Base-by-base conservation (phyloP, 2,797 vertebrate genomes). In the Halcyon smyrnensis region DNA sequence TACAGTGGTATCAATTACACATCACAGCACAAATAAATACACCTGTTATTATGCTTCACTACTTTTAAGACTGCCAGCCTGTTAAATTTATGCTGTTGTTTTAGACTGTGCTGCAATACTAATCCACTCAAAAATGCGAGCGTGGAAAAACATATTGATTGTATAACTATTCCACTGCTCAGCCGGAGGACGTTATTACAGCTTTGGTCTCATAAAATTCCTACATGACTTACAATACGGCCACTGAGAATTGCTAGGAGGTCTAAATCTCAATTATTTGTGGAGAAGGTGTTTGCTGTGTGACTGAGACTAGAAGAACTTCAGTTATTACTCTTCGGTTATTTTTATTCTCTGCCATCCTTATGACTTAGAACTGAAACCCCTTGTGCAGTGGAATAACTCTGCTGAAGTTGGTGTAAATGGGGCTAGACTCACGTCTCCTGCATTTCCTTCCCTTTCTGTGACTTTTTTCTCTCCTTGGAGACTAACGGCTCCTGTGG, bases 11-110 rank as follows among this genome's bases (percentile, higher is more conserved):
- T 54, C 46, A 11, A 87, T 81, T 94, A 69, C n/a, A 70, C 59
- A 80, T 78, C 87, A 23, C 94, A 94, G 84, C 77, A 87, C 75
- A 79, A 71, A 82, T 91, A 87, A 93, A 88, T 68, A 81, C 43
- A 87, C 41, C 34, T 25, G n/a, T 77, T 95, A 56, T 50, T 85
- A 27, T n/a, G 74, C 50, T 92, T 88, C 57, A 79, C 27, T 92
- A 46, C 86, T 94, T 91, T 85, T 63, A 95, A 94, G 89, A 79
- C 86, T 95, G 91, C 90, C 80, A 96, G 57, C 37, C 60, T 8
- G 5, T 88, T 92, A 87, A 93, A 92, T 90, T 87, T 87, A 69
- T 82, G 8, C 80, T 82, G 65, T 60, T 91, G 36, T 71, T 91
- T 84, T 80, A 74, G 83, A 17, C 34, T 50, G 24, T 59, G 60